Evolutionary conservation across 2,113 vertebrate genomes (phyloP), one percentile per base, ranked within the genome.

Genomic region (Rhinolophus sinicus): DNA sequence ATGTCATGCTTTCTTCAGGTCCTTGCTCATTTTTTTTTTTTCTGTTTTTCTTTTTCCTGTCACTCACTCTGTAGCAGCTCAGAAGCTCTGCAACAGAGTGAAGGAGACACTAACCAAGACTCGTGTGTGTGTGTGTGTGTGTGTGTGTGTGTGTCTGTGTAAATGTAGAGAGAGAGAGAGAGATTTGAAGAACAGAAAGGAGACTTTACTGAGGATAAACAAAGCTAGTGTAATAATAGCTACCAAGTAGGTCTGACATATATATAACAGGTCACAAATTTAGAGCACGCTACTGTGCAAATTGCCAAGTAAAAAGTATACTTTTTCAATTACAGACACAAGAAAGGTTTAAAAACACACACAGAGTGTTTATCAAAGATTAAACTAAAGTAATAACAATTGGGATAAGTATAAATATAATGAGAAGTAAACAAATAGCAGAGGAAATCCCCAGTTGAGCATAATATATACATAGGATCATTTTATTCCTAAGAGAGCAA

Each of bases 401-500:
- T 91, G 98, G 95, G 96, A 88, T 87, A 97, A 98, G 62, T 56
- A 97, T 15, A 75, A 97, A 85, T 94, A 95, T 58, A 82, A 96
- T 96, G 86, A 97, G 40, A 78, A 87, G 73, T 85, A 92, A 91
- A 93, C 62, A 98, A 97, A 96, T 75, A 96, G 87, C 69, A 95
- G 80, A 83, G n/a, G 64, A 97, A 98, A 93, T 88, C 93, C 94
- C 64, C 90, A 96, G 65, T 69, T 16, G 10, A 98, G 76, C 88
- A 77, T 81, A 97, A 96, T 88, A 35, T 95, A 65, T 13, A 84
- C 19, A 75, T 3, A 91, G 65, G 85, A 92, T 95, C 83, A 96
- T 98, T 98, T 98, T 97, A 96, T 97, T 97, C 96, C 96, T 97
- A 93, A 97, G 97, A 98, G 97, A 98, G 88, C 72, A 84, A 98